Base-by-base conservation (phyloP, 1,140 invertebrate species). In the Elymnias hypermnestra region DNA sequence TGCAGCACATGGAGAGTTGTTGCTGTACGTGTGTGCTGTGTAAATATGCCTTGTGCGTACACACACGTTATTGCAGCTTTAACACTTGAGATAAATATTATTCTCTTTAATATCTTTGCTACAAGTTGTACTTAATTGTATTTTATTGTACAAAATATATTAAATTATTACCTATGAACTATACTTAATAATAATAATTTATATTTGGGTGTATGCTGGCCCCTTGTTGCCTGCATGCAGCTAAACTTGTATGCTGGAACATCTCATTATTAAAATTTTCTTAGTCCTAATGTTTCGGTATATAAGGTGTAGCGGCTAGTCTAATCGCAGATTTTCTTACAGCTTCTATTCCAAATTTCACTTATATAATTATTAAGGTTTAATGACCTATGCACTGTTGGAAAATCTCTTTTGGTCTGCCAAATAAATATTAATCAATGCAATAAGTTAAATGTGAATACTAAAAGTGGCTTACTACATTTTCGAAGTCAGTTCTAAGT, bases 91-190 rank as follows among this genome's bases (percentile, higher is more conserved):
- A 79, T 83, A 84, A 83, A 83, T 85, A 87, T 86, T 86, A 87
- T 82, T 87, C 84, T 87, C 83, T 87, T 87, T 84, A 85, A 87
- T 87, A 87, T 85, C 86, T 87, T 87, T 86, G 86, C 86, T 86
- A 87, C 86, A 87, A 87, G 77, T 87, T 86, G 86, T 87, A 87
- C 86, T 87, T 87, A 87, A 87, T 84, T 86, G 84, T 87, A 87
- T 87, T 87, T 87, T 85, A 87, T 87, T 87, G 86, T 87, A 87
- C 84, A 87, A 87, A 87, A 87, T 87, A 86, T 87, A 83, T 81
- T 84, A 87, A 86, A 85, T 85, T 83, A 87, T 74, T 84, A 85
- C 81, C 73, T 83, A 78, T 83, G 65, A 79, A 85, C 69, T 70
- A 70, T 86, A 77, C 72, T 77, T 78, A 79, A 79, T 72, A 74